Evolutionary conservation across 2,888 invertebrate species (phyloP).

Genomic region (Lamellibrachia columna): DNA sequence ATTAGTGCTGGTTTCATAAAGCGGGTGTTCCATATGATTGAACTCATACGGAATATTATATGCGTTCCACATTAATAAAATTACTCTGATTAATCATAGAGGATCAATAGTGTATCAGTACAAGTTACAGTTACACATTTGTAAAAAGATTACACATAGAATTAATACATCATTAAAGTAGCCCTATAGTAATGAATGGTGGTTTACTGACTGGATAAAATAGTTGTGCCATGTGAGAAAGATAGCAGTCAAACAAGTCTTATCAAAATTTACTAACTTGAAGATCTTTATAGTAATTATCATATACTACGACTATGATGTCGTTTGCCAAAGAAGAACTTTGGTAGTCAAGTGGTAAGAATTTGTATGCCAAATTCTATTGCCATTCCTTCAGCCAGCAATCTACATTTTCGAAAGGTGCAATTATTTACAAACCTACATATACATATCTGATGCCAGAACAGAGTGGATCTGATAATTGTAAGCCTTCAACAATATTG

Average conservation of each 20-base stretch:
- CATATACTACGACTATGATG: background rate
- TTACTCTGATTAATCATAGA: background rate
- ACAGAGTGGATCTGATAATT: background rate
- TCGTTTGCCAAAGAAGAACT: background rate
- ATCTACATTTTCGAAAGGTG: background rate
- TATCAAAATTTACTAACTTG: background rate
- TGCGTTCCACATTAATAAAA: background rate
- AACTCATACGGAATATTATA: background rate
- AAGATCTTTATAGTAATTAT: background rate
- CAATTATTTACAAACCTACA: constrained; percentile 12
- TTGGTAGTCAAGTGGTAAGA: background rate
- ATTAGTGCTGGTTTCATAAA: background rate
- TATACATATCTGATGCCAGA: background rate
- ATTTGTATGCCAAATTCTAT: background rate
- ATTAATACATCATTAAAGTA: background rate
- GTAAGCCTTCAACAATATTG: background rate
- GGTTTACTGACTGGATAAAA: background rate
- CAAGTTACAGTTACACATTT: background rate
- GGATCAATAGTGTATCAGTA: background rate
- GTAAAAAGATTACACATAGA: background rate
- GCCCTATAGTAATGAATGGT: background rate
- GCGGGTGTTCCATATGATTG: background rate
- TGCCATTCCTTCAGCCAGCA: background rate
- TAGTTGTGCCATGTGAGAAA: background rate
- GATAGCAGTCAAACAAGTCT: background rate